phyloP scores from a whole-genome alignment of 2,113 vertebrate genomes.

The Dasypus novemcinctus region DNA sequence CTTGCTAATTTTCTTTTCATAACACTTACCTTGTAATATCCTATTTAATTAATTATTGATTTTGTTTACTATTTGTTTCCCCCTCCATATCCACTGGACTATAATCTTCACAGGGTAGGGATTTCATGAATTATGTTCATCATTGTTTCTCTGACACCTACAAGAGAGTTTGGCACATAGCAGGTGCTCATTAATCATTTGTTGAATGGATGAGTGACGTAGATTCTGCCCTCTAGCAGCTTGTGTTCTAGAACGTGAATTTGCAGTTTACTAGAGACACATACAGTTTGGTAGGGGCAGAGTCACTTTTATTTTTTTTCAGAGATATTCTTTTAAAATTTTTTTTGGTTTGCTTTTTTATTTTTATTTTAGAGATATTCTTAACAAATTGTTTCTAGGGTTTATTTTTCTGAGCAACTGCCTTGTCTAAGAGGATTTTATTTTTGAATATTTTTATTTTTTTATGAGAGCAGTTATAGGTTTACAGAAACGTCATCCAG shows the following conservation, averaged over 20 bases:
- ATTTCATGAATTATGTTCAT: neutral
- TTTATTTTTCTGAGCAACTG: neutral
- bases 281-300: neutral
- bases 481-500: too few relatives aligned
- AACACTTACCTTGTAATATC: neutral
- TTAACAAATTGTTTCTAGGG: neutral
- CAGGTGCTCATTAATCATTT: neutral
- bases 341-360: neutral
- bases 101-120: neutral
- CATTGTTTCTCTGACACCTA: neutral
- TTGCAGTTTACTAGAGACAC: neutral
- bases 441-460: too few relatives aligned
- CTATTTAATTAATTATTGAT: neutral
- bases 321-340: too few relatives aligned
- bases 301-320: too few relatives aligned
- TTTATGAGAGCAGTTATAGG: too few relatives aligned
- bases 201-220: neutral
- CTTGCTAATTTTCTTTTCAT: neutral
- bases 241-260: neutral
- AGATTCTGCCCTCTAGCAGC: neutral
- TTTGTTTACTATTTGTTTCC: neutral
- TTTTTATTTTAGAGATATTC: neutral
- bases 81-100: neutral
- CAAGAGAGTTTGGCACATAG: neutral
- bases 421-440: neutral